These are phyloP conservation scores for Melanotus villosus DNA, from an alignment of 2,888 invertebrate species.

Conservation along the genomic window DNA sequence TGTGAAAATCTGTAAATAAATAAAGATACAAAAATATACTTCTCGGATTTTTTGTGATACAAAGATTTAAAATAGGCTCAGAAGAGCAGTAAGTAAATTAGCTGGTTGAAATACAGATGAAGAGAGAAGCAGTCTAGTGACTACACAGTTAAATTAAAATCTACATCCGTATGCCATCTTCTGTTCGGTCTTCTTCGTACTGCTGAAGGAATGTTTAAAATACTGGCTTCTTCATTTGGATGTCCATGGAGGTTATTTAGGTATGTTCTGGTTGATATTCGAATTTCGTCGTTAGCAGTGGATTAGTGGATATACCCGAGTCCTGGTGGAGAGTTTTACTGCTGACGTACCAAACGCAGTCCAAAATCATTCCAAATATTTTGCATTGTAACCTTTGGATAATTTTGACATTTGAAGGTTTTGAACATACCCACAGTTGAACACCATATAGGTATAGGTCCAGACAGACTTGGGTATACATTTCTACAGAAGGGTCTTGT, in stretches of 20 bases:
- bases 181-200: not conserved
- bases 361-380: not conserved
- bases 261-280: not conserved
- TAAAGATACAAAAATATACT: no score
- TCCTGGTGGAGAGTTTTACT: not conserved
- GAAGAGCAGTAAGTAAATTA: constrained; percentile 4
- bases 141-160: not conserved
- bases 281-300: no score
- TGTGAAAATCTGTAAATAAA: no score
- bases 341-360: not conserved
- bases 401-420: no score
- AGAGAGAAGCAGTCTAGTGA: not conserved
- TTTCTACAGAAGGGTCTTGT: not conserved
- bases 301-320: no score
- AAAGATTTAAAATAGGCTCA: no score
- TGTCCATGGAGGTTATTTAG: not conserved
- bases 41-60: no score
- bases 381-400: no score
- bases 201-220: not conserved
- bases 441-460: no score
- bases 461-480: no score
- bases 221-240: not conserved
- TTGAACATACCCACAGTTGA: no score
- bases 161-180: not conserved
- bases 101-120: not conserved